Percentiles rank a stretch among this genome's conserved stretches.
Conservation (phyloP, 1,140 invertebrate species). For the Drosophila quadrilineata region DNA sequence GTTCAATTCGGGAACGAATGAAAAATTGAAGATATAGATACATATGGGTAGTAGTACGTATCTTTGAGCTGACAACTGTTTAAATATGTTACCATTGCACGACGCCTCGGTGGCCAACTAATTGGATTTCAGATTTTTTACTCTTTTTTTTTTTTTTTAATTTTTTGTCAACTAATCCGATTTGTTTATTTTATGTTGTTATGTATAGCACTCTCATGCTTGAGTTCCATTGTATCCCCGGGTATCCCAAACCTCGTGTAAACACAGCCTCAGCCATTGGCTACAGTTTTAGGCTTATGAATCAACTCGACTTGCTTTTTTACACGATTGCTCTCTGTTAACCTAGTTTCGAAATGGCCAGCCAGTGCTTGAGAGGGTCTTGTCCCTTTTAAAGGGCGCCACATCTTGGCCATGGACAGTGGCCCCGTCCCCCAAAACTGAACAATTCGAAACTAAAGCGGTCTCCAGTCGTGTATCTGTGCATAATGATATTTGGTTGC, state of each 20-base stretch:
- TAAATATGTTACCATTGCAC: conserved; percentile 43
- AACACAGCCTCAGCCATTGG: conserved; percentile 52
- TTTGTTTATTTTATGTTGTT: conserved; percentile 71
- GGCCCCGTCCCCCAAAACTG: conserved; percentile 6
- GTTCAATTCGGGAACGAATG: too few species aligned
- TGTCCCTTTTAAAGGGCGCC: conserved; percentile 21
- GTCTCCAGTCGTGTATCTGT: conserved; percentile 20
- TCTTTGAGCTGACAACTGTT: conserved; percentile 37
- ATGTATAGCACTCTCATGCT: too few species aligned
- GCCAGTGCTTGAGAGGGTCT: conserved; percentile 21
- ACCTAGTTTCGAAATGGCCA: conserved; percentile 66
- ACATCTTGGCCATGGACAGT: conserved; percentile 12
- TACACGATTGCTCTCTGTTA: conserved; percentile 33
- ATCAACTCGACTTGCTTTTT: conserved; percentile 44
- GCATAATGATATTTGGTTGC: conserved; percentile 70
- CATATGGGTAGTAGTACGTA: conserved; percentile 18
- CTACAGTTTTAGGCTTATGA: conserved; percentile 72
- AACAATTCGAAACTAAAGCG: conserved; percentile 11
- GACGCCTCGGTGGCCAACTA: conserved; percentile 51
- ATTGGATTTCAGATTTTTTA: conserved; percentile 55
- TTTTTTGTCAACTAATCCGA: conserved; percentile 70
- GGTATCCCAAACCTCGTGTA: conserved; percentile 6
- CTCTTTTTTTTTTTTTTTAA: conserved; percentile 8
- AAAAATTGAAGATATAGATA: conserved; percentile 15
- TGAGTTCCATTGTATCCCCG: conserved; percentile 25